Evolutionary conservation across 1,140 invertebrate species (phyloP), one percentile per base, ranked within the genome.

Genomic region (Tachypleus tridentatus): DNA sequence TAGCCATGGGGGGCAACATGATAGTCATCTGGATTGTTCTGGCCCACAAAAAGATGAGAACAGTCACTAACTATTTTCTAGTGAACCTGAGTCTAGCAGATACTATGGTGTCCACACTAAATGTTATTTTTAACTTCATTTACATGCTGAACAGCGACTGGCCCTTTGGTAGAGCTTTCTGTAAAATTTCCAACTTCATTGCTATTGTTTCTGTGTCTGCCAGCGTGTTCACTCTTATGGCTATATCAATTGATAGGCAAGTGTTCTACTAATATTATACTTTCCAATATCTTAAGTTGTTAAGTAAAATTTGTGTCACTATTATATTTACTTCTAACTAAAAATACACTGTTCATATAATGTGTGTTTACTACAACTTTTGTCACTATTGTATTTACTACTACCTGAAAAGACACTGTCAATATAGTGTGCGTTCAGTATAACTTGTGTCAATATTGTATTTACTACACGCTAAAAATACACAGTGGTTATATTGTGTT

Each of bases 11-110:
- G 50, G 91, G 93, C 0, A 97, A 97, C 76, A 77, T 94, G 52
- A 92, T 96, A 69, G 93, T 97, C 58, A 93, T 97, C 70, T 95
- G 91, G 88, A 96, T 96, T 68, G 92, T 96, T 3, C 75, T 95
- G 54, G 87, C 89, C 10, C 76, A 81, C 70, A 77, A 79, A 64
- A 80, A 91, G 64, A 97, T 97, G 93, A 78, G 93, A 58, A 95
- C 92, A 0, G 91, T 96, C 4, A 97, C 93, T 60, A 97, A 97
- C 78, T 96, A 96, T 74, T 95, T 97, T 76, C 78, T 97, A 58
- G 87, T 96, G n/a, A 97, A 97, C 75, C 77, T 97, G 58, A 93
- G 91, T 65, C 84, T 93, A 47, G 92, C 94, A 10, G 93, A 97
- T 76, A 83, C 91, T 47, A 85, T 96, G 80, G 91, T 95, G 72